A percentile compares a stretch with the other conserved stretches of the same genome.
These are phyloP conservation scores for Mimas tiliae DNA, from an alignment of 2,888 invertebrate species.

Conservation along the genomic window DNA sequence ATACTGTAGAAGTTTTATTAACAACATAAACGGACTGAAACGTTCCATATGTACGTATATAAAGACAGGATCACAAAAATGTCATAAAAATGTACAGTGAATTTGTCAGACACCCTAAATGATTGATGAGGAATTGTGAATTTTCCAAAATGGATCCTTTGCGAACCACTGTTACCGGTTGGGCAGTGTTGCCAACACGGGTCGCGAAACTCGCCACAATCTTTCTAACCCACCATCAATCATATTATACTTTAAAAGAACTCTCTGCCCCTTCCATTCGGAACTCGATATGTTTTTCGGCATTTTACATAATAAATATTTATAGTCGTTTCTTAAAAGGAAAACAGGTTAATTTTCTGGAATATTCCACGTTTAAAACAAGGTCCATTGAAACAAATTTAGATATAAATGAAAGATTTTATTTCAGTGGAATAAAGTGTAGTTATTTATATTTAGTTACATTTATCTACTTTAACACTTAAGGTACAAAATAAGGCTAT, in stretches of 20 bases:
- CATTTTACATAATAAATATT: constrained; percentile 41
- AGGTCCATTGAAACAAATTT: constrained; percentile 29
- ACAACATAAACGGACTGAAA: neutral
- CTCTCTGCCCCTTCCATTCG: constrained; percentile 32
- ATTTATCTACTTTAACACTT: constrained; percentile 50
- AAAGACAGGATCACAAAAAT: constrained; percentile 35
- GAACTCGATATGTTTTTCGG: constrained; percentile 34
- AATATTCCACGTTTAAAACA: neutral
- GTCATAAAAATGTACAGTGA: constrained; percentile 30
- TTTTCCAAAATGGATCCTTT: constrained; percentile 34
- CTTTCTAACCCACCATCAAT: constrained; percentile 57
- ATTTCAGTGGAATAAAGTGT: constrained; percentile 63
- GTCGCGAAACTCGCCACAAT: constrained; percentile 31
- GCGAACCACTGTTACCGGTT: neutral
- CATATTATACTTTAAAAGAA: constrained; percentile 51
- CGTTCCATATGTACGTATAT: constrained; percentile 23
- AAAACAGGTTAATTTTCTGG: neutral
- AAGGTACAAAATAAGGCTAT: constrained; percentile 83
- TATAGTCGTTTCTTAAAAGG: too few relatives aligned
- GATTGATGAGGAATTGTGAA: constrained; percentile 50
- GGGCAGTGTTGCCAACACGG: neutral
- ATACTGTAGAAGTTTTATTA: neutral
- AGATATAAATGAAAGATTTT: constrained; percentile 52
- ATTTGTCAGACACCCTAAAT: constrained; percentile 50
- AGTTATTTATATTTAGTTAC: constrained; percentile 50